phyloP scores from a whole-genome alignment of 2,797 vertebrate species.

The Corythornis leucogaster region DNA sequence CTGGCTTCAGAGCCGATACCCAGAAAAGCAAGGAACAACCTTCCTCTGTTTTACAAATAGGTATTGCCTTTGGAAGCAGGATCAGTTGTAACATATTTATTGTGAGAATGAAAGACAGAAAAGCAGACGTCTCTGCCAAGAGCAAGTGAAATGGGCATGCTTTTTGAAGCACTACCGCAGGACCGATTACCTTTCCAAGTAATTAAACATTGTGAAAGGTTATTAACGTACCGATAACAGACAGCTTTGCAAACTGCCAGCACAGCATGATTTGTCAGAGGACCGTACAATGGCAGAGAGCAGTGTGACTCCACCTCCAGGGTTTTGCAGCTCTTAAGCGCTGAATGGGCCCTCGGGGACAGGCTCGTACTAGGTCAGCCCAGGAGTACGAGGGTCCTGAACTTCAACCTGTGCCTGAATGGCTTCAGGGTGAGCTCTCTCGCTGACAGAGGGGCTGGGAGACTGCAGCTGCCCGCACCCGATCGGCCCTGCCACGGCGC shows the following conservation, averaged over 20 bases:
- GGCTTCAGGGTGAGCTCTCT: background rate
- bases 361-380: background rate
- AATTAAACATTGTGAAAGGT: constrained; percentile 76
- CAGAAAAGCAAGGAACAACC: constrained; percentile 17
- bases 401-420: background rate
- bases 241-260: constrained; percentile 68
- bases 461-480: background rate
- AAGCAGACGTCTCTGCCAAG: constrained; percentile 56
- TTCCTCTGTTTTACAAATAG: constrained; percentile 22
- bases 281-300: background rate
- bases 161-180: constrained; percentile 63
- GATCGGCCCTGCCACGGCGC: background rate
- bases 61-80: constrained; percentile 39
- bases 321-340: background rate
- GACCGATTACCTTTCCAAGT: constrained; percentile 72
- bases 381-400: background rate
- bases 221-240: constrained; percentile 65
- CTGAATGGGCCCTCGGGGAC: fast-evolving
- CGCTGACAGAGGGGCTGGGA: background rate
- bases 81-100: constrained; percentile 28
- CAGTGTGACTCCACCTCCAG: background rate
- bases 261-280: constrained; percentile 33
- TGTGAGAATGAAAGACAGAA: constrained; percentile 45
- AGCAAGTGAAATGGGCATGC: constrained; percentile 66
- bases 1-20: background rate